Percentiles rank a stretch among this genome's conserved stretches.
Evolutionary conservation across 2,113 vertebrate genomes (phyloP).

Genomic region (Saguinus midas): DNA sequence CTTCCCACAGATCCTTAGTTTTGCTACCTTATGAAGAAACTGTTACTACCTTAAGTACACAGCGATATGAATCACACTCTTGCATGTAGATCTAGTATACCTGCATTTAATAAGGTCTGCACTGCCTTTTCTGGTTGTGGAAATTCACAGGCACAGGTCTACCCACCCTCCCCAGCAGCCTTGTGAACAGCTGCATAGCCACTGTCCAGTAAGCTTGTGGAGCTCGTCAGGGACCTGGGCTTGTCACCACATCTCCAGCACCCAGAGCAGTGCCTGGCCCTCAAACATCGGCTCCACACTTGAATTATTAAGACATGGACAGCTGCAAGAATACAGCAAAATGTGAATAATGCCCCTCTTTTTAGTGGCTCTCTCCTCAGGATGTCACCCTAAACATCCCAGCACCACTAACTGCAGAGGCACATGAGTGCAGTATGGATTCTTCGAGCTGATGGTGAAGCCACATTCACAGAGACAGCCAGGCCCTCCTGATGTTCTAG

Average conservation of each 20-base stretch:
- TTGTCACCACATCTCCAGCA: neutral
- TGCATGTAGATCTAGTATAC: neutral
- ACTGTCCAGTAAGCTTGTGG: neutral
- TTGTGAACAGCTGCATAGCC: neutral
- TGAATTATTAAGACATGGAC: neutral
- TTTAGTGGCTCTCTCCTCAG: neutral
- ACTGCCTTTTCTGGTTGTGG: neutral
- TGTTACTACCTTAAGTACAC: accelerated
- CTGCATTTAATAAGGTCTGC: neutral
- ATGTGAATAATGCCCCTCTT: accelerated
- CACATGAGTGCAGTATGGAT: neutral
- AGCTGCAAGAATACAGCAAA: neutral
- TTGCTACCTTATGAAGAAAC: neutral
- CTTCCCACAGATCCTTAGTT: neutral
- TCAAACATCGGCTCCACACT: accelerated
- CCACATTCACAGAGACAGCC: neutral
- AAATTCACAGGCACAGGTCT: accelerated
- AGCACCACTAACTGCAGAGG: neutral
- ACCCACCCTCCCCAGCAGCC: neutral
- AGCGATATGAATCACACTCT: neutral
- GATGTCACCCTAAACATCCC: neutral
- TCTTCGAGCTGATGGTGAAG: neutral
- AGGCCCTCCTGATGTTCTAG: neutral
- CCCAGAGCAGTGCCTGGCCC: neutral
- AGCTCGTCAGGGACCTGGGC: neutral